These are phyloP conservation scores for Sceloporus undulatus DNA, from an alignment of 2,113 vertebrate genomes.

Conservation along the genomic window DNA sequence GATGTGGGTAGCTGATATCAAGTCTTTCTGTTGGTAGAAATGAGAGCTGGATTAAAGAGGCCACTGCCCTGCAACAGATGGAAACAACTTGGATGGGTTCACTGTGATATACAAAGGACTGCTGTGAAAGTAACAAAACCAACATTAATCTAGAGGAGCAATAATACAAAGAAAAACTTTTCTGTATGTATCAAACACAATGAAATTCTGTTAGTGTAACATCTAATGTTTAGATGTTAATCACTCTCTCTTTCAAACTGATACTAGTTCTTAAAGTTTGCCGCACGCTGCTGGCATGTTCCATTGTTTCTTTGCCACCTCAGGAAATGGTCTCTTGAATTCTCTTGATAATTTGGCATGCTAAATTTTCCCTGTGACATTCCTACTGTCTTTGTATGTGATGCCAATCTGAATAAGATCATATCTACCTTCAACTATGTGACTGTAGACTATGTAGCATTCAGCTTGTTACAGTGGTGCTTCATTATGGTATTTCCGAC, in stretches of 20 bases:
- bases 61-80: slow-evolving; percentile 7
- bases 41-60: background rate
- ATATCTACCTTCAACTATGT: background rate
- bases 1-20: background rate
- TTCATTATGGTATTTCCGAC: background rate
- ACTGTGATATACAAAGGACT: background rate
- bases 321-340: background rate
- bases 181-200: background rate
- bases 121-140: slow-evolving; percentile 8
- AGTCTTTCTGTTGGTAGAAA: background rate
- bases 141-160: slow-evolving; percentile 9
- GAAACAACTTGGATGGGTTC: background rate
- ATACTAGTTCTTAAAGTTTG: background rate
- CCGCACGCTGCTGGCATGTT: background rate
- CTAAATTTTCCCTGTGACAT: background rate
- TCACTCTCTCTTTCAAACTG: background rate
- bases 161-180: background rate
- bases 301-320: background rate
- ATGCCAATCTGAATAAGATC: background rate
- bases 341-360: background rate
- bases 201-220: background rate
- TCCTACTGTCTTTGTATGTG: background rate
- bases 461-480: background rate
- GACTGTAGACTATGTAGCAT: background rate
- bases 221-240: background rate